These are phyloP conservation scores for Zaprionus lachaisei DNA, from an alignment of 1,140 invertebrate species.

Conservation along the genomic window DNA sequence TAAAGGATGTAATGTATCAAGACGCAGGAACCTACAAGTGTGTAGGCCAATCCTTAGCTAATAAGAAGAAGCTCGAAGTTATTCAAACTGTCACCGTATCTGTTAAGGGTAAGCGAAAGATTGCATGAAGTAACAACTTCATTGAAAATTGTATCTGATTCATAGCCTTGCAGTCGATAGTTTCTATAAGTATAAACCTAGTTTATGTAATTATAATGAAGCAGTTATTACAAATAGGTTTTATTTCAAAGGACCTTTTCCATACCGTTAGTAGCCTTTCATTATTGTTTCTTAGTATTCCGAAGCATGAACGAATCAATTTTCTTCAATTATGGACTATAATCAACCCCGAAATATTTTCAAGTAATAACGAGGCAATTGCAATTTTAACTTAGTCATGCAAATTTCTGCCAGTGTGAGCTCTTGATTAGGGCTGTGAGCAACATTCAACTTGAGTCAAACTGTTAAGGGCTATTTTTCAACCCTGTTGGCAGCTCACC, in stretches of 20 bases:
- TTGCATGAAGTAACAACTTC: not conserved
- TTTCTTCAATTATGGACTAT: not conserved
- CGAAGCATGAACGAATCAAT: not conserved
- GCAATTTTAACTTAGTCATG: slow-evolving; percentile 1
- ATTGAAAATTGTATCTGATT: not conserved
- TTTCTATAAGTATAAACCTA: too few species aligned
- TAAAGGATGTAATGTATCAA: slow-evolving; percentile 90
- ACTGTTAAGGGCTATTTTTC: slow-evolving; percentile 12
- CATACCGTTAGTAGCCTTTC: not conserved
- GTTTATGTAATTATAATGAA: too few species aligned
- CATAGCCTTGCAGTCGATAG: too few species aligned
- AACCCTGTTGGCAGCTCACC: slow-evolving; percentile 49
- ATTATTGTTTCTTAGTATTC: not conserved
- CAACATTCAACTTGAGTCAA: not conserved
- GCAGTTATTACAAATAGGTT: too few species aligned
- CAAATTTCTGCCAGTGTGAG: slow-evolving; percentile 9
- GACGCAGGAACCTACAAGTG: slow-evolving; percentile 91
- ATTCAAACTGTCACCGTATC: slow-evolving; percentile 85
- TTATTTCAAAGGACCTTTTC: not conserved
- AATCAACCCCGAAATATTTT: not conserved
- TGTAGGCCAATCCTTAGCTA: slow-evolving; percentile 87
- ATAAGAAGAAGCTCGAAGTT: slow-evolving; percentile 85
- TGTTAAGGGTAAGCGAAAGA: slow-evolving; percentile 84
- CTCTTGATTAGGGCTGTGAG: slow-evolving; percentile 18
- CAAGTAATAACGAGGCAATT: not conserved